Evolutionary conservation across 2,113 vertebrate genomes (phyloP), one percentile per base, ranked within the genome.

Genomic region (Laterallus jamaicensis): DNA sequence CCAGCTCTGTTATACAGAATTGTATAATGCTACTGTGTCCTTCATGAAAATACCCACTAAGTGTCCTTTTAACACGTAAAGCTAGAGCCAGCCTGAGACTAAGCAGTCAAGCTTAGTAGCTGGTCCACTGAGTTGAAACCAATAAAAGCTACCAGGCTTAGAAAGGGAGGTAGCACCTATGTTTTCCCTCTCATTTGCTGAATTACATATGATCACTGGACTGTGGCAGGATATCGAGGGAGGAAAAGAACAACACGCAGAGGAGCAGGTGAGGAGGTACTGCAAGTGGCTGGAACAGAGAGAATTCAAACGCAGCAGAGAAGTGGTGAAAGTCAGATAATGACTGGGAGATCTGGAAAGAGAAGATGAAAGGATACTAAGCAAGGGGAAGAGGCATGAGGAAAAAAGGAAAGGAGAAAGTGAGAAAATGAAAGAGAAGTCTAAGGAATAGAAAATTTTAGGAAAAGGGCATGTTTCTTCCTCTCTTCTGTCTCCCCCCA

Each of bases 121-220:
- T 39, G 64, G 32, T 32, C 52, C 29, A 16, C n/a, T 9, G n/a
- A 77, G n/a, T 12, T 54, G 80, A 37, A 81, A 84, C 50, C 74
- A n/a, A 2, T 6, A n/a, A 4, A 40, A 83, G 44, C 71, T 17
- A 54, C 69, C 29, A 59, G 67, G 40, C 66, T 54, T 39, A 26
- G 49, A 66, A 32, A 71, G 54, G 69, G 73, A 93, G 86, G 59
- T 14, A 64, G 69, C 80, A 82, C 66, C 82, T 60, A 21, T 26
- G 58, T 40, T 82, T 89, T 81, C 86, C 68, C 50, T 84, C 74
- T 92, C 54, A 54, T 92, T 64, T 93, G n/a, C 83, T 74, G 62
- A 90, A 91, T 95, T 93, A 87, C 37, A 93, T 62, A 84, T 76
- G 69, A 70, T 66, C 92, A 63, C 40, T 79, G 44, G 66, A 79